Evolutionary conservation across 2,888 invertebrate species (phyloP).

Genomic region (Proisotoma minuta): DNA sequence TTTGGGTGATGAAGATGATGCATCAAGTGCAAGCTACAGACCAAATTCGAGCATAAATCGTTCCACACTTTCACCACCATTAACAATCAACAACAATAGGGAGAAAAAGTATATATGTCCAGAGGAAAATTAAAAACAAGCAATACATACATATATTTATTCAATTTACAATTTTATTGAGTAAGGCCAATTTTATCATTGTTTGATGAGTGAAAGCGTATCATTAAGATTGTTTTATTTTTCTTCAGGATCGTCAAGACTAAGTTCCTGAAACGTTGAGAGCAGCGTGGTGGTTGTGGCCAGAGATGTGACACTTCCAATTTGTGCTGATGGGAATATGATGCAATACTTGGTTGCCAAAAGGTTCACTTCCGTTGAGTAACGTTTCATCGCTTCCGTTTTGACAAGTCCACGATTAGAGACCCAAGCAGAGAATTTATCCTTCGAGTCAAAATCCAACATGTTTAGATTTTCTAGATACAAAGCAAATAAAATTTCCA

Average conservation of each 20-base stretch:
- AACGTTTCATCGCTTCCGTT: not conserved
- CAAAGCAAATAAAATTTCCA: not conserved
- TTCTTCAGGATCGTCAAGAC: too few relatives aligned
- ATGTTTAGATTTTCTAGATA: not conserved
- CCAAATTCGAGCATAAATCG: not conserved
- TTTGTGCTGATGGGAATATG: not conserved
- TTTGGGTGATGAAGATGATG: not conserved
- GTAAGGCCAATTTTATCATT: not conserved
- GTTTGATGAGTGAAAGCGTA: too few relatives aligned
- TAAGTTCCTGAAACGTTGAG: too few relatives aligned
- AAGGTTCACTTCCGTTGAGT: not conserved
- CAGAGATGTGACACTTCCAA: not conserved
- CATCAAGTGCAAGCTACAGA: not conserved
- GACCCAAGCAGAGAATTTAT: not conserved
- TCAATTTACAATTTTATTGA: too few relatives aligned
- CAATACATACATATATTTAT: too few relatives aligned
- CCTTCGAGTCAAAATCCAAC: not conserved
- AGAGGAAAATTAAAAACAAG: not conserved
- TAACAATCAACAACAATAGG: not conserved
- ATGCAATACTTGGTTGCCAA: not conserved
- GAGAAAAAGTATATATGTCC: slow-evolving; percentile 2
- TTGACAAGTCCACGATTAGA: not conserved
- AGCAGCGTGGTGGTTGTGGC: not conserved
- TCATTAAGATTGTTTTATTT: too few relatives aligned
- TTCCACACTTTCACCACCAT: not conserved